Base-by-base conservation (phyloP, 2,888 invertebrate genomes). In the Brenthis ino region DNA sequence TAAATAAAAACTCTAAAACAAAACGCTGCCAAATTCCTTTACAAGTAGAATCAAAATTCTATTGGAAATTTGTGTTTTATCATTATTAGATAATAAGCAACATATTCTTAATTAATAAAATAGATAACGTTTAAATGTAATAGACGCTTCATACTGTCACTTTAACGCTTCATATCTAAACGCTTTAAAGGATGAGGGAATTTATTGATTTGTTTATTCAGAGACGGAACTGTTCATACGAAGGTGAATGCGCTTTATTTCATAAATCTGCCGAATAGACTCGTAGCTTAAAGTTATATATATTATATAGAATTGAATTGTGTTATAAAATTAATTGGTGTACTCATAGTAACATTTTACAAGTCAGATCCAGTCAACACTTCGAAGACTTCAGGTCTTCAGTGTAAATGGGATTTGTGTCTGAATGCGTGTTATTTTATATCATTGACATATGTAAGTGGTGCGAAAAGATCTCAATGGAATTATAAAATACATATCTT, bases 401-500 rank as follows among this genome's bases (percentile, higher is more conserved):
- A 24, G 58, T 53, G 48, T 57, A 28, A 28, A 55, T 51, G 33
- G 11, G 28, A 28, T 50, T 43, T 48, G 37, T 48, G 37, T 56
- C 8, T 24, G 20, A n/a, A 57, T 57, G 51, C 56, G 65, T 57
- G 48, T 65, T 61, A 55, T 64, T 53, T 71, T 56, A 58, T 56
- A 55, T 56, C 50, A 33, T 68, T 16, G 24, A 16, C 14, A 48
- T 37, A 33, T 57, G 54, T 65, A 57, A 63, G 58, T 68, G 64
- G 53, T 70, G 50, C 60, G 53, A 51, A 60, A 37, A 63, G 48
- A 47, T 57, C 65, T 64, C 65, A 65, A 64, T 55, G 60, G 64
- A 65, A 56, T 66, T 48, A 64, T 61, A 50, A 65, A 64, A 60
- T 65, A 73, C 73, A 73, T 74, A 74, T 74, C 74, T 69, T 67